Base-by-base conservation (phyloP, 2,113 vertebrate genomes). In the Notiomystis cincta region DNA sequence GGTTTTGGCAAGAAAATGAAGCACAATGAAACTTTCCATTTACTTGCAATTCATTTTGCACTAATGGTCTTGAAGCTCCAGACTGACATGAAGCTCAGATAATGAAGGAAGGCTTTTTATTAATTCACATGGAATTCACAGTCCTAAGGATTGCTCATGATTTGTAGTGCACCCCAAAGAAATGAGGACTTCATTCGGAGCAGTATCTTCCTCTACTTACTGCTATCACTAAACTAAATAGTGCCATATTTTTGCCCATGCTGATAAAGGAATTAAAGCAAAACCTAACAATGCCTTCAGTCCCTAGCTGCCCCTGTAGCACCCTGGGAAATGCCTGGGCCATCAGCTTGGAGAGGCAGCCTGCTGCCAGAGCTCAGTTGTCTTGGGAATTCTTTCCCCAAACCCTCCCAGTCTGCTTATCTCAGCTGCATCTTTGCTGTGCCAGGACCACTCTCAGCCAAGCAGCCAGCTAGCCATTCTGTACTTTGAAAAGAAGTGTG, bases 21-120 rank as follows among this genome's bases (percentile, higher is more conserved):
- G 56, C 77, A 88, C 88, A 96, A 44, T 92, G 62, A 96, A 65
- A 95, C 53, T 44, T 93, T 97, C 91, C 61, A 77, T 44, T 89
- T 69, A 93, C 66, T 97, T 96, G 79, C 82, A 95, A 67, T 42
- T 93, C 53, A 81, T 84, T 95, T 92, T 35, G 73, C 42, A 30
- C 82, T 89, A 90, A 87, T 0, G 1, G 33, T 48, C 62, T 40
- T 95, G 85, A 84, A 96, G 97, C 77, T 44, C 71, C 30, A 94
- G 85, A 92, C 66, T 87, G 61, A 64, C 44, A 85, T 24, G 51
- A 62, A 90, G n/a, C 21, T 85, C 1, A 5, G 51, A 69, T 15
- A 93, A 70, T 75, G 95, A 81, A 67, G 62, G 22, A 56, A 27
- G 17, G 33, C 27, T 91, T 96, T 96, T 78, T 67, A 73, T 92